Base-by-base conservation (phyloP, 2,797 vertebrate genomes). In the Chrysocyon brachyurus region DNA sequence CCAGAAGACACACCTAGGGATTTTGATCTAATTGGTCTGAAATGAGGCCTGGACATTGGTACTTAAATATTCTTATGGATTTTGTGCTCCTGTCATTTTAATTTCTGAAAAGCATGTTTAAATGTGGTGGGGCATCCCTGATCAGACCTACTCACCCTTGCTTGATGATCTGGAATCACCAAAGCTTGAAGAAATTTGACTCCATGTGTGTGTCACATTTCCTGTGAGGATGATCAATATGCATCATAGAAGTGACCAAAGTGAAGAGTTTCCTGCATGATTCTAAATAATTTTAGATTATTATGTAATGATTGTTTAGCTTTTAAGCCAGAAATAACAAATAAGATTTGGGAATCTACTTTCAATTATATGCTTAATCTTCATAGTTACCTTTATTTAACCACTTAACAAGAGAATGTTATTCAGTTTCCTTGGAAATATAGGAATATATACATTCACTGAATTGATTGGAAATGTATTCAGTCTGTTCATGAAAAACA, bases 231-330 rank as follows among this genome's bases (percentile, higher is more conserved):
- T 70, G 78, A 87, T 59, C 63, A n/a, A 28, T 31, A 68, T 59
- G 1, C 52, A 61, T 40, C n/a, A 70, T 12, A 15, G 3, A 75
- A 84, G 56, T 52, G 70, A n/a, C 14, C 63, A 92, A 22, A 33
- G 12, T 33, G 12, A 87, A 83, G 33, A 79, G 33, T 54, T 92
- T 79, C 36, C 31, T 77, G 40, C 12, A 40, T 28, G 49, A 77
- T 56, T 79, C 40, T 92, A 82, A 70, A 14, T 75, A 15, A 85
- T 33, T 87, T 95, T 64, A 85, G 36, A 85, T 93, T 66, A 46
- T 64, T 94, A 17, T 64, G 1, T 49, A 56, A 52, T n/a, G 31
- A 77, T 26, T 31, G 2, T 49, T 81, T 83, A 87, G 3, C 31
- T 86, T n/a, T 57, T 97, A 63, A 66, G 1, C 26, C 46, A 90